phyloP scores from a whole-genome alignment of 2,888 invertebrate species.

The Zygothrica quintamaculata region DNA sequence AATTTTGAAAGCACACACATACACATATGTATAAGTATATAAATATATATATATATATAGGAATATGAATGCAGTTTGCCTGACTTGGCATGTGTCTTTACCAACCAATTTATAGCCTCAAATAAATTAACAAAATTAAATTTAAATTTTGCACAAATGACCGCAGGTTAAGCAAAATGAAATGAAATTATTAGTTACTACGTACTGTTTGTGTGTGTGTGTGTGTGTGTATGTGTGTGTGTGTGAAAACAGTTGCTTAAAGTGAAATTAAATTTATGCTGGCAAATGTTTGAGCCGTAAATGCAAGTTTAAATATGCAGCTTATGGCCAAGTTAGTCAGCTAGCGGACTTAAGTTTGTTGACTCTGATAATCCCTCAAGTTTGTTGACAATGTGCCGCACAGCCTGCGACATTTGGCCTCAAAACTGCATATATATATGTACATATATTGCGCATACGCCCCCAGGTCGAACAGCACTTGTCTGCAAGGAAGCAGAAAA shows the following conservation, averaged over 20 bases:
- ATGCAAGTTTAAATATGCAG: constrained; percentile 67
- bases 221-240: not conserved
- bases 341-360: constrained; percentile 63
- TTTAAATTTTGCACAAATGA: constrained; percentile 65
- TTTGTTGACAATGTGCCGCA: constrained; percentile 76
- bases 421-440: constrained; percentile 31
- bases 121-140: constrained; percentile 80
- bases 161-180: constrained; percentile 56
- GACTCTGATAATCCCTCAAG: constrained; percentile 82
- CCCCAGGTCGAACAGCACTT: constrained; percentile 38
- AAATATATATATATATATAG: constrained; percentile 46
- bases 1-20: constrained; percentile 55
- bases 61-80: constrained; percentile 43
- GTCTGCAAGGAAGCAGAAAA: constrained; percentile 10
- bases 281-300: constrained; percentile 59
- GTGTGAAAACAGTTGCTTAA: constrained; percentile 32
- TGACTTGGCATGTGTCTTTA: constrained; percentile 63
- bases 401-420: constrained; percentile 54
- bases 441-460: constrained; percentile 61
- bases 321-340: constrained; percentile 46
- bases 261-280: constrained; percentile 63
- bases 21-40: constrained; percentile 11
- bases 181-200: constrained; percentile 73
- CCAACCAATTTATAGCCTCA: constrained; percentile 72
- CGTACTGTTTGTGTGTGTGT: not conserved